These are phyloP conservation scores for Hoplias malabaricus DNA, from an alignment of 2,113 vertebrate genomes.

Conservation along the genomic window DNA sequence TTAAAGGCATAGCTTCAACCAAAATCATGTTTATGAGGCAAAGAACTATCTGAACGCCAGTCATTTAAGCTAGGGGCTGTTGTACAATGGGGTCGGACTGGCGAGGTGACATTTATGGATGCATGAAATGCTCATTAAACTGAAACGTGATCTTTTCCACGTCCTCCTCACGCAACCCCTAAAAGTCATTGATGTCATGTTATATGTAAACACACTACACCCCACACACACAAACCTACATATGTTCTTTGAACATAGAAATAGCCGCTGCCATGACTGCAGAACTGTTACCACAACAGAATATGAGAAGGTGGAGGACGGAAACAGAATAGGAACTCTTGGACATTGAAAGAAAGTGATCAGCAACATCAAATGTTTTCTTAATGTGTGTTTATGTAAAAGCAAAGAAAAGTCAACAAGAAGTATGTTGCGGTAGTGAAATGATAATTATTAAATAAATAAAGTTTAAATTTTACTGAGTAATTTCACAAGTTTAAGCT, in stretches of 20 bases:
- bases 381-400: not conserved
- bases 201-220: constrained; percentile 47
- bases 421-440: too few relatives aligned
- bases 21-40: not conserved
- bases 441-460: too few relatives aligned
- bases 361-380: not conserved
- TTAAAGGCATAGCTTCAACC: too few relatives aligned
- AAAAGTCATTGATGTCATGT: constrained; percentile 56
- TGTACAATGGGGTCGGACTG: not conserved
- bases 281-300: constrained; percentile 28
- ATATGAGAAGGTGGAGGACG: not conserved
- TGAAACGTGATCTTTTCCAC: constrained; percentile 35
- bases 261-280: not conserved
- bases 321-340: not conserved
- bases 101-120: not conserved
- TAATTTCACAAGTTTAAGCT: too few relatives aligned
- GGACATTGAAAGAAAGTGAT: not conserved
- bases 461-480: too few relatives aligned
- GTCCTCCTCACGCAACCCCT: constrained; percentile 49
- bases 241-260: constrained; percentile 1
- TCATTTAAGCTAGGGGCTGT: not conserved
- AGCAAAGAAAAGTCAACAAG: too few relatives aligned
- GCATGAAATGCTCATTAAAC: constrained; percentile 11
- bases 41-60: not conserved
- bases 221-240: not conserved